Evolutionary conservation across 2,888 invertebrate genomes (phyloP), one percentile per base, ranked within the genome.

Genomic region (Cryptocephalus primarius): DNA sequence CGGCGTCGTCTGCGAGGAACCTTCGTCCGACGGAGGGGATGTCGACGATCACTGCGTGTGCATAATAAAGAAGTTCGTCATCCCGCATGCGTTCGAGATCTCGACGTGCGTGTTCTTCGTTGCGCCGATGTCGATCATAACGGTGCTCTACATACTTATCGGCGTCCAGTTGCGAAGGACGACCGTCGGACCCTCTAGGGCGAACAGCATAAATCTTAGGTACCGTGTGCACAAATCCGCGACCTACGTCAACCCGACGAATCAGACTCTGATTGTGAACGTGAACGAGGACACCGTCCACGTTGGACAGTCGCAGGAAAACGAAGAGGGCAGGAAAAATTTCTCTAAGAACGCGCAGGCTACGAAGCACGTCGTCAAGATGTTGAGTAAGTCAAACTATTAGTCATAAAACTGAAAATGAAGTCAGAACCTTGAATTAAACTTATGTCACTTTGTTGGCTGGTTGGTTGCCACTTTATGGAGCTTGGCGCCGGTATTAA

Each of bases 31-130:
- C 38, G 60, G 53, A 10, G 45, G 66, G 54, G 12, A 69, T 67
- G 44, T 58, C 6, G 57, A 61, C 33, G 63, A 65, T 11, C 61
- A 65, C 45, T 64, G 63, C 47, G 60, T 69, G 2, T 71, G 72
- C 52, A 63, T 58, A 36, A 61, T 69, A 12, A 69, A 66, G 46
- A 53, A 64, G 22, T 61, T 63, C 1, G 57, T 72, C 32, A 65
- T 75, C 39, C 68, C 70, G 10, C 69, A 74, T 55, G 67, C 71
- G 12, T 75, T 77, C 55, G 72, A 73, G 52, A 68, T 76, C 22
- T 75, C 79, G 32, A 75, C 78, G 1, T 69, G 77, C 48, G 60
- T 79, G 12, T 78, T 79, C 59, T 80, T 80, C 64, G 68, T 78
- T 8, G 68, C 75, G 1, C 80, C 80, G 1, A 76, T 80, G 76